A percentile compares a stretch with the other conserved stretches of the same genome.
Conservation (phyloP, 1,140 invertebrate species). For the Drosophila carrolli region DNA sequence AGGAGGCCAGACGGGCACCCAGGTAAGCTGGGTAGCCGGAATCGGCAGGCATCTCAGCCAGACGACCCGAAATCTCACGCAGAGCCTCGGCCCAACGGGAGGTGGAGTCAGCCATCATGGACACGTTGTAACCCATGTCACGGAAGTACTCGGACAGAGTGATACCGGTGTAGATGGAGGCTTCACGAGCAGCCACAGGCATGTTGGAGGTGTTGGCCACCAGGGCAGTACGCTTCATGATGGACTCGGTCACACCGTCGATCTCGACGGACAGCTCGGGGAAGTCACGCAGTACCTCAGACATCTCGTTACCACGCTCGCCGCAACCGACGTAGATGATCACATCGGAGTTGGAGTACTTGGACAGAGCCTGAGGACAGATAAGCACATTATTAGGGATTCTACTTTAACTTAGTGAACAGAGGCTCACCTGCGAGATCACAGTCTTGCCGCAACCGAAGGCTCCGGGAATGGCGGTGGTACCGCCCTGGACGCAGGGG, state of each 20-base stretch:
- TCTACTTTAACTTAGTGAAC: not conserved
- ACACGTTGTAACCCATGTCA: conserved; percentile 99
- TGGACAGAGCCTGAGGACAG: conserved; percentile 91
- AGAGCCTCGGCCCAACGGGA: conserved; percentile 99
- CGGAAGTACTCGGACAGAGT: conserved; percentile 99
- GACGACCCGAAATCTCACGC: conserved; percentile 99
- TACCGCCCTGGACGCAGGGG: conserved; percentile 99
- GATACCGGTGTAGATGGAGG: conserved; percentile 99
- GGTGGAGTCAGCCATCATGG: conserved; percentile 99
- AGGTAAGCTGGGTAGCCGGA: conserved; percentile 99
- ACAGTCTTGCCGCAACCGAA: conserved; percentile 99
- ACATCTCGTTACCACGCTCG: conserved; percentile 96
- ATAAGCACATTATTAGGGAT: not conserved
- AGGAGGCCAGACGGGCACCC: conserved; percentile 98
- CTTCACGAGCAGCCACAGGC: conserved; percentile 99
- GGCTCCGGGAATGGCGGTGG: conserved; percentile 98
- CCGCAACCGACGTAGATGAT: conserved; percentile 99
- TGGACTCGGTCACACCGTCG: conserved; percentile 97
- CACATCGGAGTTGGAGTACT: conserved; percentile 99
- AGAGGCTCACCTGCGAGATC: conserved; percentile 86
- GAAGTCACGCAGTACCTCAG: conserved; percentile 98
- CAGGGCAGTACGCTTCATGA: conserved; percentile 99
- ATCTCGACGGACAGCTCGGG: conserved; percentile 99
- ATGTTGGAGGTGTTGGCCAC: conserved; percentile 99
- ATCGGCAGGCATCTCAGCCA: conserved; percentile 99